phyloP scores from a whole-genome alignment of 2,888 invertebrate genomes.

The Seira musarum region DNA sequence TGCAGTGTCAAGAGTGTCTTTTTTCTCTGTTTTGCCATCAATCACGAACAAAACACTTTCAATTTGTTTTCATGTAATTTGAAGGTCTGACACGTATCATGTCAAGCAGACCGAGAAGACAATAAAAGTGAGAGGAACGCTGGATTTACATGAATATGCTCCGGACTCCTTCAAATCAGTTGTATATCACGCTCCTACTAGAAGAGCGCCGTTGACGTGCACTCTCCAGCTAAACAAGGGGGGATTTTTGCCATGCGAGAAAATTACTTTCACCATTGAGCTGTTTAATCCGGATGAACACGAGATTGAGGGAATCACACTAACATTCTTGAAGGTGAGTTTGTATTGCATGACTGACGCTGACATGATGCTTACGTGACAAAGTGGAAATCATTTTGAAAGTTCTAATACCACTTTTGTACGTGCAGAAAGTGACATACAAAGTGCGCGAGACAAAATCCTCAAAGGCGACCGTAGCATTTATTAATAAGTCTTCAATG shows the following conservation, averaged over 20 bases:
- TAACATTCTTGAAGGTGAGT: conserved; percentile 62
- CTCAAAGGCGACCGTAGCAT: conserved; percentile 61
- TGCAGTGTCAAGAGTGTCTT: no score
- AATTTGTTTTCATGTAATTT: not conserved
- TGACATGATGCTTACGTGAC: not conserved
- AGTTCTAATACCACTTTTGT: not conserved
- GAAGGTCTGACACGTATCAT: conserved; percentile 62
- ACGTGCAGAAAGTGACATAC: conserved; percentile 57
- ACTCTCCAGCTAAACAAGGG: conserved; percentile 63
- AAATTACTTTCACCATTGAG: conserved; percentile 64
- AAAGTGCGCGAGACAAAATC: conserved; percentile 63
- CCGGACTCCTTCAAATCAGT: conserved; percentile 59
- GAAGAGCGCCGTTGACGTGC: conserved; percentile 54
- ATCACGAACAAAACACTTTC: no score
- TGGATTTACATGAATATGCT: conserved; percentile 58
- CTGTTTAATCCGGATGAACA: conserved; percentile 62
- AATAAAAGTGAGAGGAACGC: conserved; percentile 61
- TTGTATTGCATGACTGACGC: no score
- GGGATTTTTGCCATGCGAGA: conserved; percentile 61
- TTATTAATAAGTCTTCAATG: conserved; percentile 62
- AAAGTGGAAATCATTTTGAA: conserved; percentile 11
- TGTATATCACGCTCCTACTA: conserved; percentile 47
- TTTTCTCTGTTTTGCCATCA: no score
- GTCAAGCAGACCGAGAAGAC: conserved; percentile 64
- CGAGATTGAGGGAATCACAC: conserved; percentile 59